A percentile compares a stretch with the other conserved stretches of the same genome.
These are phyloP conservation scores for Amblyornis subalaris DNA, from an alignment of 2,113 vertebrate species.

Conservation along the genomic window DNA sequence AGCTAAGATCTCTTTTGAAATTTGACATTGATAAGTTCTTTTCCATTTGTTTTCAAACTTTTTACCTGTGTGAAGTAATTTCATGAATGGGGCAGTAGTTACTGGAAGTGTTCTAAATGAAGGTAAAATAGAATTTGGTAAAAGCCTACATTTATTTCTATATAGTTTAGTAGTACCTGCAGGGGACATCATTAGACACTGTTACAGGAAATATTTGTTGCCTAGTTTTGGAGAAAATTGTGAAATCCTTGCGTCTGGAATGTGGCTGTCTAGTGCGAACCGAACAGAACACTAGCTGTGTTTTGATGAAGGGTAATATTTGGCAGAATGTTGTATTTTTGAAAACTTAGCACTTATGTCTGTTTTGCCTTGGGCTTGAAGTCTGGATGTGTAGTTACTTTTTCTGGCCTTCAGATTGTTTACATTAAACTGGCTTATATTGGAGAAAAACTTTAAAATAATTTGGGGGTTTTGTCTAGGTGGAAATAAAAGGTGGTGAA, in stretches of 20 bases:
- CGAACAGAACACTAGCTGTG: neutral
- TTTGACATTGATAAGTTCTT: neutral
- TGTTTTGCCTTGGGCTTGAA: neutral
- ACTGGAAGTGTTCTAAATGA: neutral
- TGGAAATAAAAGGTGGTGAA: constrained; percentile 74
- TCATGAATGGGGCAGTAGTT: neutral
- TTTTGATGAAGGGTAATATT: neutral
- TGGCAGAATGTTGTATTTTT: neutral
- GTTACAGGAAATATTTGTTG: neutral
- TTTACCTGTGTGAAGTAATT: neutral
- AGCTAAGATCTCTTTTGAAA: neutral
- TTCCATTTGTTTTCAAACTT: neutral
- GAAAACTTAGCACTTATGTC: neutral
- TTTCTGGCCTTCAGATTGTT: neutral
- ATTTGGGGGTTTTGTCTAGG: constrained; percentile 59
- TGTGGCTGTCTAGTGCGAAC: neutral
- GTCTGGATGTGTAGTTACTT: neutral
- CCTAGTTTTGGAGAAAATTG: neutral
- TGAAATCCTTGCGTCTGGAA: neutral
- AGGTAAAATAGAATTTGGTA: neutral
- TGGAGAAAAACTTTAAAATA: neutral
- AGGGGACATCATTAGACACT: neutral
- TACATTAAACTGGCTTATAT: neutral
- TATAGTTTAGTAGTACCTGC: neutral
- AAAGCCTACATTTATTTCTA: neutral